phyloP scores from a whole-genome alignment of 1,140 invertebrate genomes.

The Pseudoatta argentina region DNA sequence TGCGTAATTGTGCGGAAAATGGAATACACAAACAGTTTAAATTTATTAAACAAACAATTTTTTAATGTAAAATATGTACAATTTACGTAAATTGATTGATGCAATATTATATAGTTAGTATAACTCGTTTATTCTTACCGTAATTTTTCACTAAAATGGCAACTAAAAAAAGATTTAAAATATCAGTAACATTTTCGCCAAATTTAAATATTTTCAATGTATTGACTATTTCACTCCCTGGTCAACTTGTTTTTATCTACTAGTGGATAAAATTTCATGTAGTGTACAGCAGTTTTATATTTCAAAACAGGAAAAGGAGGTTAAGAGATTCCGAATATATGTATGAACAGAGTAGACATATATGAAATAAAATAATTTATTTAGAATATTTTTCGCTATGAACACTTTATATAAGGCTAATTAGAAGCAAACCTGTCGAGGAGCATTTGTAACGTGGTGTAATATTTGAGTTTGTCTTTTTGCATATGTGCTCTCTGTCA shows the following conservation, averaged over 20 bases:
- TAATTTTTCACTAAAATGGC: constrained; percentile 31
- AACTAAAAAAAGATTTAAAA: constrained; percentile 29
- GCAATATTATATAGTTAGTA: constrained; percentile 24
- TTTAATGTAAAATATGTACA: background rate
- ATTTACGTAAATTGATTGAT: constrained; percentile 20
- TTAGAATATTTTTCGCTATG: constrained; percentile 5
- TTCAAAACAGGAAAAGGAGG: constrained; percentile 28
- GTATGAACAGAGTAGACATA: background rate
- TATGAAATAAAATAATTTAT: constrained; percentile 42
- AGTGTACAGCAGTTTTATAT: constrained; percentile 10
- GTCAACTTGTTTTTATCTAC: constrained; percentile 32
- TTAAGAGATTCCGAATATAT: background rate
- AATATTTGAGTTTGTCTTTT: constrained; percentile 9
- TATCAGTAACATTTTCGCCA: constrained; percentile 9
- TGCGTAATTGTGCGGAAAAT: background rate
- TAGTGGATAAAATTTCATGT: constrained; percentile 28
- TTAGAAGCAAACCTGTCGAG: background rate
- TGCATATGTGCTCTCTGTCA: background rate
- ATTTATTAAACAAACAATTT: constrained; percentile 4
- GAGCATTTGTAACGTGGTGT: constrained; percentile 2
- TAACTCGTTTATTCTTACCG: constrained; percentile 17
- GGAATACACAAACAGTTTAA: background rate
- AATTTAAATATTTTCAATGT: constrained; percentile 34
- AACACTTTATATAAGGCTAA: constrained; percentile 1
- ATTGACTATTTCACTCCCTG: constrained; percentile 4